Conservation (phyloP, 2,888 invertebrate species). For the Agriotes lineatus region DNA sequence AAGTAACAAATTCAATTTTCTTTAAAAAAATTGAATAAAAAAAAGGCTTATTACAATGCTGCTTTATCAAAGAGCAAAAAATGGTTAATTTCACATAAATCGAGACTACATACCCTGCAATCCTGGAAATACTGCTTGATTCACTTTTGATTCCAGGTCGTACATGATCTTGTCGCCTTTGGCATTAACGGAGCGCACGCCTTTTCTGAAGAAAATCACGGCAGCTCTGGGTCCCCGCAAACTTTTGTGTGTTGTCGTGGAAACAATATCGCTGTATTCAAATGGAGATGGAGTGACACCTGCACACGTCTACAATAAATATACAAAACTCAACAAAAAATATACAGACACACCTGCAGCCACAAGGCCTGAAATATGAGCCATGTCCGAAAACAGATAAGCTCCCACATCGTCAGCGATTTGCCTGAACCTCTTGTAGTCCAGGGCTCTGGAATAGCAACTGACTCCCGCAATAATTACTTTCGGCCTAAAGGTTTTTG, state of each 20-base stretch:
- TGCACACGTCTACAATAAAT: constrained; percentile 52
- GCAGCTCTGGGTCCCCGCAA: constrained; percentile 90
- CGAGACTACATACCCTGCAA: constrained; percentile 85
- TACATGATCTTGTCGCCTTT: constrained; percentile 89
- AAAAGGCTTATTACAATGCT: too few relatives aligned
- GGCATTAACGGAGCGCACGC: constrained; percentile 81
- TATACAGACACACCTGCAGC: constrained; percentile 75
- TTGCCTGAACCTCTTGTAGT: constrained; percentile 89
- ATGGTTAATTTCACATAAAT: too few relatives aligned
- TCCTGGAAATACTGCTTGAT: constrained; percentile 92
- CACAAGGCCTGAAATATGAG: constrained; percentile 93
- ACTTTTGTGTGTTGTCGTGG: constrained; percentile 96
- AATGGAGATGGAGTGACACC: constrained; percentile 90
- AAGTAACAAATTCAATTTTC: too few relatives aligned
- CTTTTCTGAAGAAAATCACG: constrained; percentile 93
- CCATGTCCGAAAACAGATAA: constrained; percentile 94
- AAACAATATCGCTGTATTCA: constrained; percentile 91
- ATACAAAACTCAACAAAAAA: background rate
- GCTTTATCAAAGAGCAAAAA: too few relatives aligned
- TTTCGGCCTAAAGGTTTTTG: constrained; percentile 90
- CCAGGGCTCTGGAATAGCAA: constrained; percentile 92
- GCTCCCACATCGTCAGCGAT: constrained; percentile 88
- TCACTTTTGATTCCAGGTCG: constrained; percentile 89
- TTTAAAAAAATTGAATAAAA: too few relatives aligned
- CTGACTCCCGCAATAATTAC: constrained; percentile 95